Evolutionary conservation across 2,113 vertebrate species (phyloP), one percentile per base, ranked within the genome.

Genomic region (Perognathus longimembris): DNA sequence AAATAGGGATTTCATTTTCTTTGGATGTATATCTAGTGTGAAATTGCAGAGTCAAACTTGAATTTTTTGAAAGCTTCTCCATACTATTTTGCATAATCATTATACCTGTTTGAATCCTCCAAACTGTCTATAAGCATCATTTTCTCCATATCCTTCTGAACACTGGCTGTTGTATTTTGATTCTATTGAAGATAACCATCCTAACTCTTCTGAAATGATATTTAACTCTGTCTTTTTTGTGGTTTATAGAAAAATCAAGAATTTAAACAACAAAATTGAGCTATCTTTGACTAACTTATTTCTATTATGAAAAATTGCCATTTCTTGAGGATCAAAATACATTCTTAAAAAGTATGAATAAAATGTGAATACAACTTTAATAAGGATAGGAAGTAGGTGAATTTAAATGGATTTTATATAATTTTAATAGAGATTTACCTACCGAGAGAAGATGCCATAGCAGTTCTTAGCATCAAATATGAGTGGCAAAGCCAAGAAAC

Each of bases 221-320:
- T 42, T 63, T 86, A 8, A 45, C 12, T 45, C 12, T 45, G 45
- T 45, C 45, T 45, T 45, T 45, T 45, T 45, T 45, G 45, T 12
- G 12, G 30, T 18, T 83, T 71, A 63, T 42, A 87, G 57, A 86
- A 93, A 93, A 93, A 9, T 8, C 75, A 78, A 74, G 88, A 45
- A 45, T 8, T 45, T 45, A 12, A 45, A 45, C 45, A 22, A 59
- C 71, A 32, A 78, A 88, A 80, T 90, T 88, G 17, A 7, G 4
- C 81, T 88, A 50, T 0, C 21, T 32, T 73, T 81, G 54, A 85
- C 77, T 85, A 88, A 73, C 12, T 78, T 66, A 76, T 80, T 66
- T 93, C 17, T 70, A 28, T 67, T 36, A 67, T 66, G 67, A 32
- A 85, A 80, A 85, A 77, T 73, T 71, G 28, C 0, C 24, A 36